A percentile compares a stretch with the other conserved stretches of the same genome.
phyloP scores from a whole-genome alignment of 2,888 invertebrate species.

The Endotricha flammealis region DNA sequence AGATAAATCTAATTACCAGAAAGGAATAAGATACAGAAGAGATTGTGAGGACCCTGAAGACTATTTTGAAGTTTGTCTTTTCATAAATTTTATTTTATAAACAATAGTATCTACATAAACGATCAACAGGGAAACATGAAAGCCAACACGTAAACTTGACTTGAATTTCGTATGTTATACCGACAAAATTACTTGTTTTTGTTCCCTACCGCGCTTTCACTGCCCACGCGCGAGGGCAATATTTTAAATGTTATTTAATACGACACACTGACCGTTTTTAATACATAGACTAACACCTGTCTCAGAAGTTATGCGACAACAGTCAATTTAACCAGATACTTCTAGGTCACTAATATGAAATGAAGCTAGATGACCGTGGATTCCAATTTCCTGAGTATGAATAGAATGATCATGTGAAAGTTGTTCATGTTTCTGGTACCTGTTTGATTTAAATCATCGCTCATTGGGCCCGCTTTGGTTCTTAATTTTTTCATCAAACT shows the following conservation, averaged over 20 bases:
- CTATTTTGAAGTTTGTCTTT: too few relatives aligned
- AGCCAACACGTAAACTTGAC: constrained; percentile 2
- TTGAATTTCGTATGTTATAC: constrained; percentile 35
- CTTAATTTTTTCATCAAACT: constrained; percentile 39
- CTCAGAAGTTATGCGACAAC: constrained; percentile 42
- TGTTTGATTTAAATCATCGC: constrained; percentile 45
- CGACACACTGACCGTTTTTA: constrained; percentile 52
- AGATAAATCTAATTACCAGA: not conserved
- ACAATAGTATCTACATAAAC: constrained; percentile 2
- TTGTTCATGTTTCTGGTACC: constrained; percentile 47
- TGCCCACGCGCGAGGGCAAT: constrained; percentile 44
- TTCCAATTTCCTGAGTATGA: constrained; percentile 40
- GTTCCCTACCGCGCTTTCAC: constrained; percentile 52
- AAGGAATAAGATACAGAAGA: too few relatives aligned
- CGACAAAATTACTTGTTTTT: constrained; percentile 39
- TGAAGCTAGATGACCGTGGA: constrained; percentile 15
- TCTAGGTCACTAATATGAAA: constrained; percentile 17
- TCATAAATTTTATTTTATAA: constrained; percentile 1
- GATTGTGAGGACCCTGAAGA: too few relatives aligned
- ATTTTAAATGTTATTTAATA: constrained; percentile 62
- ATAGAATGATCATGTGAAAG: constrained; percentile 53
- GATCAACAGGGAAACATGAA: constrained; percentile 1
- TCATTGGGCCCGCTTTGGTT: constrained; percentile 38
- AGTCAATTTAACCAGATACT: constrained; percentile 16
- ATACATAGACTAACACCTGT: constrained; percentile 30